Evolutionary conservation across 1,140 invertebrate species (phyloP).

Genomic region (Eupristina koningsbergeri): DNA sequence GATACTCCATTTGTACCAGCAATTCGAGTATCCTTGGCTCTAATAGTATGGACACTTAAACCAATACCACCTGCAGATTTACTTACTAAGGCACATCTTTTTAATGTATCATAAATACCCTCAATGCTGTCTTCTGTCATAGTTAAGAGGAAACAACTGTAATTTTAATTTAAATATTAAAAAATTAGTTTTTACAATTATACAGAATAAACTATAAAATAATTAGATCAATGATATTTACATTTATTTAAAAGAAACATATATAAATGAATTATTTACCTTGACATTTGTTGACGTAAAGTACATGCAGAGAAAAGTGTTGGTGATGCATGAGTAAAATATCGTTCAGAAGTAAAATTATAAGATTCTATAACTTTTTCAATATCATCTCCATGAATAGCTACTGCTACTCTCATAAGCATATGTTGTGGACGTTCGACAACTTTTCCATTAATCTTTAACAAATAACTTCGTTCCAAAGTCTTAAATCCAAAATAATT

Average conservation of each 20-base stretch:
- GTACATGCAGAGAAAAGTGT: slow-evolving; percentile 98
- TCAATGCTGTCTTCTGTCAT: slow-evolving; percentile 98
- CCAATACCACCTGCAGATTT: slow-evolving; percentile 99
- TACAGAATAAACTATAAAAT: slow-evolving; percentile 12
- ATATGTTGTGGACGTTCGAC: slow-evolving; percentile 98
- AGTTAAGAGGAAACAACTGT: slow-evolving; percentile 93
- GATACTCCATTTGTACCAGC: slow-evolving; percentile 95
- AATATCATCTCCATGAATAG: slow-evolving; percentile 96
- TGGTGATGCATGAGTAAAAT: slow-evolving; percentile 98
- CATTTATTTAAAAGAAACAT: background rate
- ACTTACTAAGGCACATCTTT: slow-evolving; percentile 95
- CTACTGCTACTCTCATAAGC: slow-evolving; percentile 98
- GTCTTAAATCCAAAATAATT: slow-evolving; percentile 99
- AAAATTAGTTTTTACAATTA: background rate
- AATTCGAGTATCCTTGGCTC: slow-evolving; percentile 93
- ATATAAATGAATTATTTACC: slow-evolving; percentile 63
- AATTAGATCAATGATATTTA: background rate
- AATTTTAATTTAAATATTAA: slow-evolving; percentile 55
- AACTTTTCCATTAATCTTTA: slow-evolving; percentile 95
- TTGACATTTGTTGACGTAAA: slow-evolving; percentile 91
- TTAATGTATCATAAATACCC: slow-evolving; percentile 96
- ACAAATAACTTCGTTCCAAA: slow-evolving; percentile 93
- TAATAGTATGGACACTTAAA: slow-evolving; percentile 96
- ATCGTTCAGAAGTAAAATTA: slow-evolving; percentile 94
- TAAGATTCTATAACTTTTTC: slow-evolving; percentile 97